A percentile compares a stretch with the other conserved stretches of the same genome.
Evolutionary conservation across 2,888 invertebrate genomes (phyloP).

Genomic region (Bembecia ichneumoniformis): DNA sequence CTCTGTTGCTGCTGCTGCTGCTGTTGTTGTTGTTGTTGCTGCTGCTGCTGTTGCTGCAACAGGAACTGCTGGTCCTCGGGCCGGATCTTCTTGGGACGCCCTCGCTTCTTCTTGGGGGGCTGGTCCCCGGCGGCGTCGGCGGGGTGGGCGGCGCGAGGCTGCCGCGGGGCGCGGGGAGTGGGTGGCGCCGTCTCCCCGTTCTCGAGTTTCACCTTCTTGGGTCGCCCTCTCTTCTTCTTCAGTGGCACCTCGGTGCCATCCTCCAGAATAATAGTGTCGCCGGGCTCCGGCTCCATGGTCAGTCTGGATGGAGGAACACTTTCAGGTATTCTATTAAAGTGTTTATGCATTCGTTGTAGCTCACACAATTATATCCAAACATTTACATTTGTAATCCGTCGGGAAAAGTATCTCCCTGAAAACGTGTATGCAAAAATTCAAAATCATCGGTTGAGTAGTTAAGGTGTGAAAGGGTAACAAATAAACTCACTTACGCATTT

Average conservation of each 20-base stretch:
- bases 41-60: conserved; percentile 53
- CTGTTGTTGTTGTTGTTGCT: conserved; percentile 18
- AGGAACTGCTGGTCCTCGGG: conserved; percentile 74
- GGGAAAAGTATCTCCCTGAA: no score
- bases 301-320: conserved; percentile 39
- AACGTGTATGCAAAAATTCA: no score
- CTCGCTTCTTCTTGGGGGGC: conserved; percentile 88
- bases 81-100: conserved; percentile 89
- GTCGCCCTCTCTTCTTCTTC: conserved; percentile 92
- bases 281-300: conserved; percentile 67
- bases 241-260: conserved; percentile 78
- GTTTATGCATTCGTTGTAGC: no score
- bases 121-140: conserved; percentile 41
- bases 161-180: conserved; percentile 57
- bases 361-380: background rate
- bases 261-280: conserved; percentile 70
- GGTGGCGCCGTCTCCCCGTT: conserved; percentile 77
- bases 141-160: conserved; percentile 35
- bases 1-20: conserved; percentile 13
- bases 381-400: background rate
- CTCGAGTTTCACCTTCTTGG: conserved; percentile 83
- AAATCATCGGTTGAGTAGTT: no score
- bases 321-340: background rate
- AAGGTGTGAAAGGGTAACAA: no score
- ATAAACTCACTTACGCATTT: no score